Evolutionary conservation across 2,888 invertebrate genomes (phyloP), one percentile per base, ranked within the genome.

Genomic region (Hirtodrosophila confusa): DNA sequence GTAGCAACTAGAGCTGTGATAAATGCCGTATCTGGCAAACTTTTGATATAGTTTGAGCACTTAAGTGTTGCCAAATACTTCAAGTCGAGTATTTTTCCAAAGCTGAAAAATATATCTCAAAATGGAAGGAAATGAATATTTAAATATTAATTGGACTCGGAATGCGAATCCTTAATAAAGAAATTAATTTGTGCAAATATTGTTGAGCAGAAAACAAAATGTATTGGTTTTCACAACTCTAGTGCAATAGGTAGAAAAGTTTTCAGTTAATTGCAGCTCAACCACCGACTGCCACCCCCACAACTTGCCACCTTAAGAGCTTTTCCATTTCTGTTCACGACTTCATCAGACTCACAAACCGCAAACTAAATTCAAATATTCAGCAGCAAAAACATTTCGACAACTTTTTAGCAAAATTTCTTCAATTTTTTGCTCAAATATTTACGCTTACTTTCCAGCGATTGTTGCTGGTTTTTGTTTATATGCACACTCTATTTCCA

Each of bases 221-320:
- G 27, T 27, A 27, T 9, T 31, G 9, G 9, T 7, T 31, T 31
- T 31, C 31, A 31, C 31, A 31, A 1, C 31, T 31, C 9, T 9
- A 6, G 5, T 31, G 24, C 29, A 31, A 4, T 50, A 41, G 37
- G 39, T 48, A 7, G 11, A 43, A 47, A 49, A 69, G 37, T 47
- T 73, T 75, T 45, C 27, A 24, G 40, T 54, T 70, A 61, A 75
- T 56, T 66, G 60, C 70, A 75, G 40, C 44, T 23, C 11, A 10
- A 8, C 9, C 50, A 39, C 39, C 12, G 8, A 8, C 9, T 37
- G 35, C 39, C 12, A 9, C 4, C 39, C 9, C 6, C 41, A 43
- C 10, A 10, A 6, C 9, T 11, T n/a, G 23, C 37, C 12, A 27
- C 43, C 36, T 40, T 48, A 31, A 53, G 41, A 60, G 39, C 44